Evolutionary conservation across 2,113 vertebrate genomes (phyloP).

Genomic region (Calypte anna): DNA sequence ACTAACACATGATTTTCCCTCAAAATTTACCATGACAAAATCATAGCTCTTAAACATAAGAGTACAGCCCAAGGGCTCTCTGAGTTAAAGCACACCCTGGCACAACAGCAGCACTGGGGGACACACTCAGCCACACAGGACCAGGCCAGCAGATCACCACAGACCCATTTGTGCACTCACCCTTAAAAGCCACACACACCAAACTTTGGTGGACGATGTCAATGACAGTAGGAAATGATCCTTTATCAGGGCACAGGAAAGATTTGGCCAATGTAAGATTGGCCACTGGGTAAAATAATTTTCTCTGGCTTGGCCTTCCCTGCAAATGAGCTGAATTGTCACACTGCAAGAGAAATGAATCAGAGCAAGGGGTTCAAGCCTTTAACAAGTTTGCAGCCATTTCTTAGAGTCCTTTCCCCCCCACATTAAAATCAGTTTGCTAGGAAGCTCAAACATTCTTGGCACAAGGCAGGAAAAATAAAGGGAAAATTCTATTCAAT

Average conservation of each 20-base stretch:
- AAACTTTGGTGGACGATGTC: neutral
- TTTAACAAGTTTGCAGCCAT: neutral
- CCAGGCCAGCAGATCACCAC: conserved; percentile 13
- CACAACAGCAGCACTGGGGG: neutral
- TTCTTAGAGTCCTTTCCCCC: neutral
- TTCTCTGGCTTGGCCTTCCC: neutral
- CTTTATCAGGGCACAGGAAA: neutral
- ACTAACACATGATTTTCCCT: conserved; percentile 67
- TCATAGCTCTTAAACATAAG: conserved; percentile 58
- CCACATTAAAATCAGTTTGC: neutral
- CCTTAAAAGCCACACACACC: neutral
- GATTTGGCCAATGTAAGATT: neutral
- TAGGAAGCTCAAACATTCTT: neutral
- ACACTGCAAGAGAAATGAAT: neutral
- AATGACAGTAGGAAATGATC: neutral
- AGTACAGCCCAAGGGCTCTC: conserved; percentile 47
- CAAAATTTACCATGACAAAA: conserved; percentile 67
- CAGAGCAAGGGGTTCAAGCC: neutral
- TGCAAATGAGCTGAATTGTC: neutral
- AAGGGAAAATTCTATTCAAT: neutral
- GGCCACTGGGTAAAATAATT: neutral
- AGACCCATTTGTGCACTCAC: neutral
- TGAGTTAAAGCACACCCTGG: conserved; percentile 32
- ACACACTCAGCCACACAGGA: conserved; percentile 39
- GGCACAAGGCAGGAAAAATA: neutral